Evolutionary conservation across 2,113 vertebrate genomes (phyloP).

Genomic region (Elaphurus davidianus): DNA sequence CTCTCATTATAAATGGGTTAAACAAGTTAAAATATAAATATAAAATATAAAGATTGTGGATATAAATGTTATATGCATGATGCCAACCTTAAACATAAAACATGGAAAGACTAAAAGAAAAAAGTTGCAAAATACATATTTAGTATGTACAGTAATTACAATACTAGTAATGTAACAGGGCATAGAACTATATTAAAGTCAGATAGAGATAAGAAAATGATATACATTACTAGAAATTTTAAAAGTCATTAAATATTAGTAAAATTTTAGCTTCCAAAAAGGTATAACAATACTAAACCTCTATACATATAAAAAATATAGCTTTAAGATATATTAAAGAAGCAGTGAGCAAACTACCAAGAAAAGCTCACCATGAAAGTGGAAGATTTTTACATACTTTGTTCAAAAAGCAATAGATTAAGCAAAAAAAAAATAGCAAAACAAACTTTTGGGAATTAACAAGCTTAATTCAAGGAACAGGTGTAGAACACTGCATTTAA

Average conservation of each 20-base stretch:
- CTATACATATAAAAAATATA: neutral
- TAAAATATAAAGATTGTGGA: neutral
- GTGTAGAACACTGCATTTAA: neutral
- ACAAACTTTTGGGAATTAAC: neutral
- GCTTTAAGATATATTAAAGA: neutral
- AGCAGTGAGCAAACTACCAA: neutral
- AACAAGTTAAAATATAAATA: neutral
- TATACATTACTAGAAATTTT: neutral
- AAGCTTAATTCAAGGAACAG: neutral
- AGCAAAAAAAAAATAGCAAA: neutral
- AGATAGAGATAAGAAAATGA: neutral
- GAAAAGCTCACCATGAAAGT: neutral
- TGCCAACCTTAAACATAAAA: neutral
- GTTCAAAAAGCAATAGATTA: neutral
- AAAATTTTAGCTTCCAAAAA: neutral
- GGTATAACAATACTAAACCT: neutral
- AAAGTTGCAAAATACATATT: neutral
- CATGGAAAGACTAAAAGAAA: neutral
- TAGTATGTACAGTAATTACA: neutral
- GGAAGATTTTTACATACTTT: neutral
- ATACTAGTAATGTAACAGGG: neutral
- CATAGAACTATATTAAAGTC: neutral
- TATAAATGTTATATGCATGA: neutral
- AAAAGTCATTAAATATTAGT: neutral
- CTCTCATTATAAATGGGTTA: neutral